Evolutionary conservation across 2,797 vertebrate genomes (phyloP).

Genomic region (Sebastiscus tertius): DNA sequence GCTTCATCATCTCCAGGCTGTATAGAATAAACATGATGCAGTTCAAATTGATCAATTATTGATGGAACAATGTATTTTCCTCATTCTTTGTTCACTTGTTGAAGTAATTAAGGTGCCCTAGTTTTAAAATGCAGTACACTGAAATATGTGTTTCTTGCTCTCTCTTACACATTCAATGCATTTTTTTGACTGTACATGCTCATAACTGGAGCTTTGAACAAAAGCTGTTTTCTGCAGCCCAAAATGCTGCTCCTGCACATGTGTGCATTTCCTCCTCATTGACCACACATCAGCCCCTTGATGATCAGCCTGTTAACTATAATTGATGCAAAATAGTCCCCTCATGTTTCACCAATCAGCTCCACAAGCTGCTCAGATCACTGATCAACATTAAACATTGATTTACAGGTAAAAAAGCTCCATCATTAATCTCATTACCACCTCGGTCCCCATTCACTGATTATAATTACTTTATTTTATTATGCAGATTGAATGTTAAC

Average conservation of each 20-base stretch:
- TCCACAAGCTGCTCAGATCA: constrained; percentile 37
- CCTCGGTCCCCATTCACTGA: background rate
- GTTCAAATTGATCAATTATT: constrained; percentile 1
- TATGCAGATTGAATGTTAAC: constrained; percentile 47
- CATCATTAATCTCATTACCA: constrained; percentile 40
- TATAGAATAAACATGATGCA: constrained; percentile 4
- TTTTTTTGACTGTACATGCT: constrained; percentile 28
- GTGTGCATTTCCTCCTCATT: constrained; percentile 40
- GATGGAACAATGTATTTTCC: background rate
- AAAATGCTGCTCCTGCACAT: constrained; percentile 5
- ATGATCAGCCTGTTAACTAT: constrained; percentile 53
- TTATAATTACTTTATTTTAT: background rate
- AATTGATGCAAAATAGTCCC: constrained; percentile 57
- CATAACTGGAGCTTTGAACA: constrained; percentile 38
- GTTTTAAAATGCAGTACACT: constrained; percentile 39
- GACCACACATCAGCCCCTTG: constrained; percentile 46
- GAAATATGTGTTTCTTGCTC: constrained; percentile 26
- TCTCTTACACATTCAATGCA: background rate
- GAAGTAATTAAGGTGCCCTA: constrained; percentile 35
- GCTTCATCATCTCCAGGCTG: background rate
- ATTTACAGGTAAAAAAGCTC: constrained; percentile 41
- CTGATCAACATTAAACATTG: constrained; percentile 51
- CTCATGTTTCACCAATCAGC: constrained; percentile 61
- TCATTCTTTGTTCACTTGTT: constrained; percentile 42
- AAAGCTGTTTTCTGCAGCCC: constrained; percentile 24